Conservation (phyloP, 2,113 vertebrate genomes). For the Gambusia affinis region DNA sequence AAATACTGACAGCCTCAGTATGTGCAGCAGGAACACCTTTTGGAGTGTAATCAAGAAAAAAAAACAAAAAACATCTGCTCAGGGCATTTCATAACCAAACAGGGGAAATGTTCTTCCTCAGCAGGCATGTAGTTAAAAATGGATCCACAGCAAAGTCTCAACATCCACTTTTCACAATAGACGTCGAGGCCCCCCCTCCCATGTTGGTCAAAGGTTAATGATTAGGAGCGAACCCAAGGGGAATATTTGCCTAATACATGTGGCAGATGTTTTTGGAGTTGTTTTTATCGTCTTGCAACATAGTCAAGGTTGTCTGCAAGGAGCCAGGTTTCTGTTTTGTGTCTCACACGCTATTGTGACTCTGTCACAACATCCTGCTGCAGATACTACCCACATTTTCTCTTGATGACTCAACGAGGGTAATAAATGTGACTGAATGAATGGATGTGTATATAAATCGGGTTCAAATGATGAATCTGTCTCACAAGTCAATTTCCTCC, state of each 20-base stretch:
- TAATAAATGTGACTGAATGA: constrained; percentile 18
- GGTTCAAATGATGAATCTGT: constrained; percentile 20
- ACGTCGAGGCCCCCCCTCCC: constrained; percentile 19
- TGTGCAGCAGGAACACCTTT: constrained; percentile 18
- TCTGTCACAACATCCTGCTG: background rate
- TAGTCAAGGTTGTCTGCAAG: background rate
- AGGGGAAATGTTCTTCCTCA: constrained; percentile 54
- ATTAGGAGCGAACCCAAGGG: constrained; percentile 17
- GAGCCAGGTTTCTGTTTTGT: background rate
- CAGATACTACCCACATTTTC: background rate
- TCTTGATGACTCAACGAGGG: background rate
- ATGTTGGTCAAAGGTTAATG: constrained; percentile 28
- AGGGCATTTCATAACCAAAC: constrained; percentile 35
- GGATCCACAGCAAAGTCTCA: constrained; percentile 31
- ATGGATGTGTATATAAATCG: constrained; percentile 15
- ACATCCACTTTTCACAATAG: constrained; percentile 50
- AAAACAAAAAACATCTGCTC: constrained; percentile 63
- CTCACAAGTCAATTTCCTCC: background rate
- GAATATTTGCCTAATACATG: constrained; percentile 25
- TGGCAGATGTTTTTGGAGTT: constrained; percentile 51
- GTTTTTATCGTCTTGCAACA: constrained; percentile 26
- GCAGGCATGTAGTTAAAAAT: constrained; percentile 61
- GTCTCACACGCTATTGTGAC: background rate
- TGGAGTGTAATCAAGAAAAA: constrained; percentile 13
- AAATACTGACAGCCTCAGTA: background rate